phyloP scores from a whole-genome alignment of 1,140 invertebrate genomes.

The Dreissena polymorpha region DNA sequence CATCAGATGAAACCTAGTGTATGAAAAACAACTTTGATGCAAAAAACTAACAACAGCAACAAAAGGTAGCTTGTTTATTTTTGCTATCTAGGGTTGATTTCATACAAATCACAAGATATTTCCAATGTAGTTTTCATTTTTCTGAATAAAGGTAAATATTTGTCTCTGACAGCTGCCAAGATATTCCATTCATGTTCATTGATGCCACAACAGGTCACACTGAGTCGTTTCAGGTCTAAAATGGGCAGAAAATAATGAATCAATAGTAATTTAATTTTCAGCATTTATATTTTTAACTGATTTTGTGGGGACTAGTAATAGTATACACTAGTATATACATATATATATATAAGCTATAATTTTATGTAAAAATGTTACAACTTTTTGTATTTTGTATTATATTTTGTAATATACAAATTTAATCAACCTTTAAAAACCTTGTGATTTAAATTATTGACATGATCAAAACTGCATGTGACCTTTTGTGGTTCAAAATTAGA shows the following conservation, averaged over 20 bases:
- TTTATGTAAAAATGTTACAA: too few relatives aligned
- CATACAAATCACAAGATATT: slow-evolving; percentile 28
- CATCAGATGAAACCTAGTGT: too few relatives aligned
- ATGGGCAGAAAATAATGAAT: slow-evolving; percentile 13
- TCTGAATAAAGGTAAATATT: slow-evolving; percentile 43
- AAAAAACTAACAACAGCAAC: too few relatives aligned
- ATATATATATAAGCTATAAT: too few relatives aligned
- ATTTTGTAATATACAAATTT: too few relatives aligned
- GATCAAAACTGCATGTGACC: slow-evolving; percentile 30
- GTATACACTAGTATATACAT: too few relatives aligned
- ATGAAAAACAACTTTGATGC: too few relatives aligned
- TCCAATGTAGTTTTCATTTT: slow-evolving; percentile 36
- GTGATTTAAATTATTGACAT: too few relatives aligned
- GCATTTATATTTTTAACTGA: neutral
- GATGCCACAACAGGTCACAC: slow-evolving; percentile 50
- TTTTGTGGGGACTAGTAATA: too few relatives aligned
- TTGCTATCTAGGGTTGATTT: neutral
- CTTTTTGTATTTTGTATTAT: too few relatives aligned
- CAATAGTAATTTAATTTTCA: neutral
- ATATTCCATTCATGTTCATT: slow-evolving; percentile 46
- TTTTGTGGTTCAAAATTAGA: slow-evolving; percentile 3
- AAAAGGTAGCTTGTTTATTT: neutral
- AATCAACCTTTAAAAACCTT: too few relatives aligned
- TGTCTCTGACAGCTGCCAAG: slow-evolving; percentile 40
- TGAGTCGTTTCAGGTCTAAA: slow-evolving; percentile 35